These are phyloP conservation scores for Squalus acanthias DNA, from an alignment of 2,797 vertebrate genomes.

Conservation along the genomic window DNA sequence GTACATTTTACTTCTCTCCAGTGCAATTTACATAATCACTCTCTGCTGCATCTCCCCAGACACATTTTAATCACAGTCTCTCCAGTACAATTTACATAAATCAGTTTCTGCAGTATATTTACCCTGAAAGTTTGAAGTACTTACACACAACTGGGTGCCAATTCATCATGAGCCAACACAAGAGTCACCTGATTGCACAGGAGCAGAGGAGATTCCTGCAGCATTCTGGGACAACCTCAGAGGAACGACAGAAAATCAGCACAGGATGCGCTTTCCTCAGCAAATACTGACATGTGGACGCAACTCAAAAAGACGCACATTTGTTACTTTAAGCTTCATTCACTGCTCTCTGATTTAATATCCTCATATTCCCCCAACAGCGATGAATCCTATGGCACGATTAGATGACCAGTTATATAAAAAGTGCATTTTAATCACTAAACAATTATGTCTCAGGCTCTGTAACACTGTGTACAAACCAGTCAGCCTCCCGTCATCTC, in stretches of 20 bases:
- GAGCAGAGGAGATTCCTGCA: not conserved
- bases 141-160: not conserved
- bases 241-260: not conserved
- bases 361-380: not conserved
- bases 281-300: not conserved
- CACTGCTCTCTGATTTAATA: not conserved
- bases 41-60: not conserved
- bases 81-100: constrained; percentile 1
- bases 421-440: not conserved
- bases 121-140: constrained; percentile 7
- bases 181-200: not conserved
- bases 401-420: not conserved
- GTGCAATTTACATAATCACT: constrained; percentile 3
- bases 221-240: not conserved
- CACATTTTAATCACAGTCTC: not conserved
- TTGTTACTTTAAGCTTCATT: not conserved
- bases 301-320: not conserved
- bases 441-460: not conserved
- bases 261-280: not conserved
- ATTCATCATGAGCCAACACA: not conserved
- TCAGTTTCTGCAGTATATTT: not conserved
- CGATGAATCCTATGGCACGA: not conserved
- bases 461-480: not conserved
- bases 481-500: not conserved
- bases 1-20: not conserved